These are phyloP conservation scores for Leptoclinus maculatus DNA, from an alignment of 2,797 vertebrate species.

Conservation along the genomic window DNA sequence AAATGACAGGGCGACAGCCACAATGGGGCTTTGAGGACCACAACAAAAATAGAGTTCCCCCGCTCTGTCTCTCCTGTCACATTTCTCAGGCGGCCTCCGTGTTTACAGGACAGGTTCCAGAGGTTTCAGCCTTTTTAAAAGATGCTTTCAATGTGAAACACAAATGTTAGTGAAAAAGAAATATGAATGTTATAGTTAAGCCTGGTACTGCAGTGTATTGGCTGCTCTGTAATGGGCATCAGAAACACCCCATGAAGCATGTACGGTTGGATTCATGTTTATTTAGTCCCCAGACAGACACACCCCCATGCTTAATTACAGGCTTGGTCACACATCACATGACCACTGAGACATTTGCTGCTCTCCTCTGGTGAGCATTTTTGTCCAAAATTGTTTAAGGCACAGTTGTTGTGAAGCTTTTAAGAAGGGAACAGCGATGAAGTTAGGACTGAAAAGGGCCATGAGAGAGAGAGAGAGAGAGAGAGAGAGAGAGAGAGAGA, in stretches of 20 bases:
- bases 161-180: not conserved
- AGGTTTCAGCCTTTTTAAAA: conserved; percentile 7
- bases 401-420: not conserved
- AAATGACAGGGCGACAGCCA: conserved; percentile 65
- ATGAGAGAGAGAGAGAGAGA: not conserved
- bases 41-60: conserved; percentile 58
- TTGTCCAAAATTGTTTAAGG: not conserved
- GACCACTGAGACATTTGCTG: conserved; percentile 8
- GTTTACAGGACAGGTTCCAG: conserved; percentile 18
- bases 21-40: conserved; percentile 57
- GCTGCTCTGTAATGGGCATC: not conserved
- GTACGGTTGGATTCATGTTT: not conserved
- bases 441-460: not conserved
- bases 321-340: conserved; percentile 14
- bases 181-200: not conserved
- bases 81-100: conserved; percentile 4
- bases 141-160: not conserved
- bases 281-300: not conserved
- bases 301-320: conserved; percentile 13
- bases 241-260: not conserved
- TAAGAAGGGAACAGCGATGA: not conserved
- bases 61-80: conserved; percentile 16
- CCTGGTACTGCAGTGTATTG: not conserved
- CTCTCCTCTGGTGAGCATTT: not conserved
- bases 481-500: too few species aligned